Evolutionary conservation across 1,140 invertebrate species (phyloP), one percentile per base, ranked within the genome.

Genomic region (Euwallacea fornicatus): DNA sequence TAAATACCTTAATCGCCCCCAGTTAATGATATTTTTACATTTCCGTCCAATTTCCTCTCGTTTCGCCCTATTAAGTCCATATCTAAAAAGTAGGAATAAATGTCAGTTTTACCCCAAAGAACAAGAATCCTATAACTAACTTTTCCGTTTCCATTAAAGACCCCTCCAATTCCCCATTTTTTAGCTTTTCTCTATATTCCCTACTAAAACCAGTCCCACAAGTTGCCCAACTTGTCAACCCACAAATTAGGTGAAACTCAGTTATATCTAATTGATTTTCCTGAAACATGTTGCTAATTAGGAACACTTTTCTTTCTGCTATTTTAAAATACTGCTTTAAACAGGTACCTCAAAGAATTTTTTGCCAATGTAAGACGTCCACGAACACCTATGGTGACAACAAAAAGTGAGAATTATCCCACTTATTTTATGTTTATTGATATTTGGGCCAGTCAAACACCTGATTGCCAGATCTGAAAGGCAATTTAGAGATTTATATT

Each of bases 331-430:
- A n/a, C 21, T 33, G 13, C 6, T 6, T 11, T 2, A 50, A 76
- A 73, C 42, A 15, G 56, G 13, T 70, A 86, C 84, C 79, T 83
- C 73, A 33, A 91, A 82, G 73, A 86, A 90, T 0, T 84, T 58
- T 76, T 88, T 87, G 2, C 91, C 93, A 42, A 89, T 85, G 80
- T 92, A 95, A 0, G 86, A 80, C 33, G 80, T 79, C 85, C 89
- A 93, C 43, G 87, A 82, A 78, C 92, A 94, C 60, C 88, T 86
- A 82, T 96, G 94, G 83, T 96, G 94, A 81, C 94, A 96, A 80
- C 94, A 96, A 11, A 94, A 88, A 3, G 94, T 93, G 78, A 96
- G 86, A 10, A 92, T 78, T 11, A 91, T 75, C 4, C 92, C 93
- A 56, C 80, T 74, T 3, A 88, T 82, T 58, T 81, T 82, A 13